These are phyloP conservation scores for Peribatodes rhomboidaria DNA, from an alignment of 2,888 invertebrate genomes.

Conservation along the genomic window DNA sequence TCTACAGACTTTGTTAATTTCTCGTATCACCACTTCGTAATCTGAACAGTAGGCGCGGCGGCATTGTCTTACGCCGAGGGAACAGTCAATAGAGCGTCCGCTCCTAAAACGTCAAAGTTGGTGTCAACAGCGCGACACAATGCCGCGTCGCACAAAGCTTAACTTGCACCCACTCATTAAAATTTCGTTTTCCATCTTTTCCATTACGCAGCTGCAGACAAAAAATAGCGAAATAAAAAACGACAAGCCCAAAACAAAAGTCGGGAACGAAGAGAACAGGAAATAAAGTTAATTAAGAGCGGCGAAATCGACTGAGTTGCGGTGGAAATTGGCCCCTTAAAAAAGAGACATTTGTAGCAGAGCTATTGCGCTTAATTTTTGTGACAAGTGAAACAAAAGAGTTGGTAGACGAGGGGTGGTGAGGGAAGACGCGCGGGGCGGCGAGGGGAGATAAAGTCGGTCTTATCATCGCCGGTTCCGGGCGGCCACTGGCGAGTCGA, in stretches of 20 bases:
- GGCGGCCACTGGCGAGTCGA: conserved; percentile 82
- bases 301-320: conserved; percentile 86
- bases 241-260: conserved; percentile 83
- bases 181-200: conserved; percentile 86
- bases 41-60: conserved; percentile 48
- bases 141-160: conserved; percentile 78
- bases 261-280: conserved; percentile 83
- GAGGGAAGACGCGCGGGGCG: conserved; percentile 51
- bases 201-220: conserved; percentile 84
- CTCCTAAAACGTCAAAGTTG: conserved; percentile 75
- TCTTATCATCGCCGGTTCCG: conserved; percentile 80
- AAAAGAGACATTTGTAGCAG: conserved; percentile 85
- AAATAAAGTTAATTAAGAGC: conserved; percentile 87
- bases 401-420: conserved; percentile 69
- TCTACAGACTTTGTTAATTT: conserved; percentile 17
- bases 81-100: conserved; percentile 68
- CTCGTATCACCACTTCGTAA: conserved; percentile 39
- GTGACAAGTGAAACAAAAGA: conserved; percentile 87
- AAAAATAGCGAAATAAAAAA: conserved; percentile 82
- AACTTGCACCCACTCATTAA: conserved; percentile 84
- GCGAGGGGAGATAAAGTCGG: conserved; percentile 79
- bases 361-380: conserved; percentile 86
- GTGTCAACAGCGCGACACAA: conserved; percentile 71
- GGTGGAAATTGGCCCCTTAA: conserved; percentile 86
- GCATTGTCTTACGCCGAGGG: conserved; percentile 66